Evolutionary conservation across 2,113 vertebrate species (phyloP).

Genomic region (Mormoops blainvillei): DNA sequence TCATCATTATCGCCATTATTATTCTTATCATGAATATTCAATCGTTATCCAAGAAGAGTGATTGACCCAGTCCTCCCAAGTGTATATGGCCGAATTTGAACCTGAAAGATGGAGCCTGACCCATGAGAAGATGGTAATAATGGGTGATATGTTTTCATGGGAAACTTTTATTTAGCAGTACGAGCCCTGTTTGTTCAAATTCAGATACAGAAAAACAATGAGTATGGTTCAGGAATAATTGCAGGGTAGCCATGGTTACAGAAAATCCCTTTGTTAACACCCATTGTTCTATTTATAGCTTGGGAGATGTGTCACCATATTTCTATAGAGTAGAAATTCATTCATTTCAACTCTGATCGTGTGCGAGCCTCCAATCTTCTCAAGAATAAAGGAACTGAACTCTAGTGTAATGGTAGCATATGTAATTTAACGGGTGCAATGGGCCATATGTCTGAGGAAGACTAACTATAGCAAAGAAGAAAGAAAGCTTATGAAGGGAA

Average conservation of each 20-base stretch:
- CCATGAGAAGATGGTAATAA: conserved; percentile 31
- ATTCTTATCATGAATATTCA: conserved; percentile 6
- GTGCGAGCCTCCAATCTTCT: conserved; percentile 14
- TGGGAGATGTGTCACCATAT: conserved; percentile 11
- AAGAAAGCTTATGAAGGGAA: not conserved
- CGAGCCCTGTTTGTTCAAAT: conserved; percentile 48
- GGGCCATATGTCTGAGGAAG: not conserved
- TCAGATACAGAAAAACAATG: conserved; percentile 55
- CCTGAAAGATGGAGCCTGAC: conserved; percentile 31
- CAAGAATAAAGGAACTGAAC: conserved; percentile 25
- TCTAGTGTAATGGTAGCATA: not conserved
- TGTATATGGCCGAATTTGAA: conserved; percentile 29
- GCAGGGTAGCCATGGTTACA: conserved; percentile 56
- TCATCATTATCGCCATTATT: not conserved
- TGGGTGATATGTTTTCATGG: conserved; percentile 14
- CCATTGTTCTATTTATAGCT: conserved; percentile 59
- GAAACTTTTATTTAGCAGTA: conserved; percentile 47
- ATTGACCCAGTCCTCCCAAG: not conserved
- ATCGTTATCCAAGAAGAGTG: not conserved
- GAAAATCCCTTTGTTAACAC: conserved; percentile 39
- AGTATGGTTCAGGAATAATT: conserved; percentile 59
- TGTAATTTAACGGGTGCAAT: not conserved
- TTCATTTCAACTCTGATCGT: conserved; percentile 47
- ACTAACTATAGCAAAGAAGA: conserved; percentile 5
- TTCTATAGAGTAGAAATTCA: conserved; percentile 55